Base-by-base conservation (phyloP, 1,140 invertebrate species). In the Drosophila mauritiana region DNA sequence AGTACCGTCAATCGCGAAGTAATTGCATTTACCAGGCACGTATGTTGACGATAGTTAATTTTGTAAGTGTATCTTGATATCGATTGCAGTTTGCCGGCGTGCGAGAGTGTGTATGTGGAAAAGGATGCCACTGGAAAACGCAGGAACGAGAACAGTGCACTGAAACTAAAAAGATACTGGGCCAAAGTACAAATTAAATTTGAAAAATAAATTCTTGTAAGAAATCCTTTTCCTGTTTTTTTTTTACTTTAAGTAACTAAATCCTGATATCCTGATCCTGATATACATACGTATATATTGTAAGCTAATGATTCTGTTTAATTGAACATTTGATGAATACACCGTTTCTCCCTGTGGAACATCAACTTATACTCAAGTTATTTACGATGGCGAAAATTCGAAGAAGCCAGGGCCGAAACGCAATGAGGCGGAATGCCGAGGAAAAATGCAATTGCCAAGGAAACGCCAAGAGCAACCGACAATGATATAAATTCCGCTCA, bases 1-100 rank as follows among this genome's bases (percentile, higher is more conserved):
- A 37, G 56, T 49, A 63, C 27, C 69, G 80, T 89, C 84, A 89
- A 89, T 89, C 77, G 85, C 68, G 84, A 84, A 89, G 84, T 89
- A 89, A 89, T 89, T 89, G 84, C 84, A 89, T 89, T 89, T 89
- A 83, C 84, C 84, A 80, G 67, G 84, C 84, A 89, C 84, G 84
- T 89, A 89, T 89, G 84, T 89, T 89, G 84, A 89, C 84, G 84
- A 89, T 89, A 89, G 84, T 89, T 89, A 89, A 89, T 89, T 89
- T 89, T 89, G 84, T 89, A 89, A 89, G 84, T 89, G 84, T 89
- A 89, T 89, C 84, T 80, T 80, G 84, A 89, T 89, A 89, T 89
- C 84, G 84, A 89, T 89, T 89, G 64, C 84, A 84, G 61, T 79
- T 74, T 58, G 67, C 67, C 36, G n/a, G 20, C 65, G 27, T 22